Evolutionary conservation across 2,888 invertebrate genomes (phyloP), one percentile per base, ranked within the genome.

Genomic region (Epinotia brunnichana): DNA sequence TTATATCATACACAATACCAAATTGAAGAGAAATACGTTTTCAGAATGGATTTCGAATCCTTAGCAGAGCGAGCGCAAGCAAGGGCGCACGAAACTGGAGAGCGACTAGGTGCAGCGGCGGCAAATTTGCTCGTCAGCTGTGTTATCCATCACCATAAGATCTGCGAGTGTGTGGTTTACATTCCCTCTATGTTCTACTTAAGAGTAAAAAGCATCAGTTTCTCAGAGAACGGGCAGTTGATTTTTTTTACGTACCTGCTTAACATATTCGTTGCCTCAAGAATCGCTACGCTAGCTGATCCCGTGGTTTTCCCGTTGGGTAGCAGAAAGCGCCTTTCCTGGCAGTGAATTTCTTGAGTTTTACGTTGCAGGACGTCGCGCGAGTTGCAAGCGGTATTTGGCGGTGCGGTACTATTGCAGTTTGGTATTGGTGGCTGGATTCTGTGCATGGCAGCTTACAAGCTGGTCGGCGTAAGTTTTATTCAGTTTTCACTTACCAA

Each of bases 391-490:
- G 83, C 87, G 9, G 85, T 89, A 10, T 92, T 92, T 72, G 90
- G 90, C 0, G 76, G 76, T 0, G 87, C 90, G 0, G 89, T 92
- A 39, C 76, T 92, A 54, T 79, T 92, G 21, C 92, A 92, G 77
- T 92, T 92, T 63, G 88, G 83, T 1, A 87, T 92, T 60, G 90
- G 92, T 0, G 91, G 91, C 2, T 92, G 92, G 88, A 92, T 92
- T 63, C 81, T 92, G 5, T 92, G 92, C 76, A 91, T 92, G 91
- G 91, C 92, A 0, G 90, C 90, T 3, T 92, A 92, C 77, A 86
- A 90, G 74, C 78, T 92, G 4, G 88, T 90, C 19, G 88, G 87
- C 74, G 92, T 92, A 70, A 85, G 90, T 86, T 63, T 24, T n/a
- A 2, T 1, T 1, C 24, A 35, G 35, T 35, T 35, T 0, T 7